Evolutionary conservation across 2,113 vertebrate species (phyloP), one percentile per base, ranked within the genome.

Genomic region (Megaleporinus macrocephalus): DNA sequence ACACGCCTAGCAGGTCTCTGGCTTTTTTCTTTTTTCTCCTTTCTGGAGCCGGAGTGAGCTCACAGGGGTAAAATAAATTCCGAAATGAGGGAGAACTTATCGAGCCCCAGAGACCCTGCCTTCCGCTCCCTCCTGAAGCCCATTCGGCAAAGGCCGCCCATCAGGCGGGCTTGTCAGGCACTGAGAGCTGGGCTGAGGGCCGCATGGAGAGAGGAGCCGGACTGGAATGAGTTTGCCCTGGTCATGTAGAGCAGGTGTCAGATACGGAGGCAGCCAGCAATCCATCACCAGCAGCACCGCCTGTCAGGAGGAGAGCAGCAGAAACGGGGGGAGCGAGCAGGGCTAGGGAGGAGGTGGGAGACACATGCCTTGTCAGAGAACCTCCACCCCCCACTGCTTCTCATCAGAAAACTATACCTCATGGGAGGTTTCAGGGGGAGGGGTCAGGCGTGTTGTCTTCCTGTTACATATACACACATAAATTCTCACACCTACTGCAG

Each of bases 171-270:
- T 81, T 79, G 83, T 87, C 80, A 87, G 81, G 76, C 76, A 62
- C 65, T 59, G 72, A 33, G 76, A 26, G 63, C 61, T 22, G 36
- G 62, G 78, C 82, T 74, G 68, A 74, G 57, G 69, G 14, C 73
- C 4, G 14, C 24, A 49, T 61, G 84, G 36, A 71, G 84, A 81
- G 53, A 81, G 71, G 57, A 33, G 55, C 76, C 36, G 59, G 81
- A 63, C 22, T 49, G 85, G 81, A 92, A 92, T 92, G 85, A 90
- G 90, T 90, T 90, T 90, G 87, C 86, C 86, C 72, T 72, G 87
- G 83, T 91, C 89, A 87, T 88, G 89, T 88, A 87, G 90, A 90
- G 87, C 83, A 77, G 61, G 84, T 85, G 88, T 90, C 89, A 90
- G 86, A 55, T 78, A 72, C 78, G 81, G 85, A 74, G 83, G 84